Conservation (phyloP, 2,113 vertebrate species). For the Oncorhynchus tshawytscha region DNA sequence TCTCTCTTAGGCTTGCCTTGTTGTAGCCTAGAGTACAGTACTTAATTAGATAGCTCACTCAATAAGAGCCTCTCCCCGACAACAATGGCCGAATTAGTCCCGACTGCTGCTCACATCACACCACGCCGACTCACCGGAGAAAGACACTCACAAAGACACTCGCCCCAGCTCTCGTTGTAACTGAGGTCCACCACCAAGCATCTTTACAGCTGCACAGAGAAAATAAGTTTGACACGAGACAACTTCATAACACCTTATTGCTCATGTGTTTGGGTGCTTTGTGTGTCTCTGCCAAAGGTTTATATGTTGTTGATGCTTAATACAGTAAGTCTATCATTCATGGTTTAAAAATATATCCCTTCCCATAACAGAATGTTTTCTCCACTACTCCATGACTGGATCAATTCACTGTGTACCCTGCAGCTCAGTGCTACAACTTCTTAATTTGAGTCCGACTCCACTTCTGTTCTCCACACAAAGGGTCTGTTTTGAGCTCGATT, state of each 20-base stretch:
- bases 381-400: no score
- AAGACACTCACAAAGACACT: slow-evolving; percentile 56
- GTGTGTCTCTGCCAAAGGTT: no score
- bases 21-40: neutral
- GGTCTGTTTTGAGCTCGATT: slow-evolving; percentile 38
- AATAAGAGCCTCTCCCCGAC: slow-evolving; percentile 23
- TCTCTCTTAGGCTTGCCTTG: no score
- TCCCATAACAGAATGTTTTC: no score
- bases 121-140: slow-evolving; percentile 36
- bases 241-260: no score
- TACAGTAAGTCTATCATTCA: no score
- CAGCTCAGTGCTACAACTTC: neutral
- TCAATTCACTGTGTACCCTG: no score
- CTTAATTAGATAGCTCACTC: slow-evolving; percentile 14
- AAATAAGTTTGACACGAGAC: slow-evolving; percentile 23
- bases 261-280: no score
- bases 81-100: slow-evolving; percentile 15
- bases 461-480: slow-evolving; percentile 25
- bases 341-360: no score
- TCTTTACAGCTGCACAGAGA: slow-evolving; percentile 57
- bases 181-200: slow-evolving; percentile 54
- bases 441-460: slow-evolving; percentile 17
- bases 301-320: no score
- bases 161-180: slow-evolving; percentile 46
- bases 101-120: neutral